Conservation (phyloP, 1,140 invertebrate species). For the Agrypnia vestita region DNA sequence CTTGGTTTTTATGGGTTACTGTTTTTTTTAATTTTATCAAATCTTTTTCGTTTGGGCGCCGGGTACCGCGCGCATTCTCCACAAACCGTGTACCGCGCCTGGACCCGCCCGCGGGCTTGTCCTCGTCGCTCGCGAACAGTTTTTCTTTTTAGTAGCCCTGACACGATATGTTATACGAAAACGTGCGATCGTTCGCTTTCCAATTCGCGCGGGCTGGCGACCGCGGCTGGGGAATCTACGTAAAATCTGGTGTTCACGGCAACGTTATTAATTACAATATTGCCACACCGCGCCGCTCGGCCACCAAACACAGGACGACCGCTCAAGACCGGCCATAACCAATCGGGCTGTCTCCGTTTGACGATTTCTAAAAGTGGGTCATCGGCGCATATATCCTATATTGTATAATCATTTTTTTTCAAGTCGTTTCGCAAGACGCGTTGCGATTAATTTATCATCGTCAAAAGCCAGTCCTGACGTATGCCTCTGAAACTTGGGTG, state of each 20-base stretch:
- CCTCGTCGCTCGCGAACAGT: not conserved
- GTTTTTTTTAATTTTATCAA: too few relatives aligned
- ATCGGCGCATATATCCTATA: not conserved
- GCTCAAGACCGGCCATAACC: not conserved
- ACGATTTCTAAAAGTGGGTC: not conserved
- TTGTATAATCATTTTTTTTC: not conserved
- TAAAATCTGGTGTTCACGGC: not conserved
- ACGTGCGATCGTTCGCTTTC: not conserved
- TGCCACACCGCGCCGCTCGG: not conserved
- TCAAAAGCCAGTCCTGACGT: too few relatives aligned
- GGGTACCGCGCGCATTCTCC: too few relatives aligned
- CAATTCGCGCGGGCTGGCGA: not conserved
- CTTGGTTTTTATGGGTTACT: too few relatives aligned
- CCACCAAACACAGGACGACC: conserved; percentile 11
- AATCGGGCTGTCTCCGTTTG: conserved; percentile 16
- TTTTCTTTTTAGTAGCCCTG: conserved; percentile 14
- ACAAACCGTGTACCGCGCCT: too few relatives aligned
- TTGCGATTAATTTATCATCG: not conserved
- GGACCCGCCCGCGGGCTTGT: not conserved
- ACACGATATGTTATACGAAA: conserved; percentile 12
- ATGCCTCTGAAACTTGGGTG: too few relatives aligned
- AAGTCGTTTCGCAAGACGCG: not conserved
- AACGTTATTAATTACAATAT: not conserved
- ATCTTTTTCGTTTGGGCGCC: too few relatives aligned
- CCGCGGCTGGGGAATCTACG: not conserved